These are phyloP conservation scores for Harpagifer antarcticus DNA, from an alignment of 2,797 vertebrate species.

Conservation along the genomic window DNA sequence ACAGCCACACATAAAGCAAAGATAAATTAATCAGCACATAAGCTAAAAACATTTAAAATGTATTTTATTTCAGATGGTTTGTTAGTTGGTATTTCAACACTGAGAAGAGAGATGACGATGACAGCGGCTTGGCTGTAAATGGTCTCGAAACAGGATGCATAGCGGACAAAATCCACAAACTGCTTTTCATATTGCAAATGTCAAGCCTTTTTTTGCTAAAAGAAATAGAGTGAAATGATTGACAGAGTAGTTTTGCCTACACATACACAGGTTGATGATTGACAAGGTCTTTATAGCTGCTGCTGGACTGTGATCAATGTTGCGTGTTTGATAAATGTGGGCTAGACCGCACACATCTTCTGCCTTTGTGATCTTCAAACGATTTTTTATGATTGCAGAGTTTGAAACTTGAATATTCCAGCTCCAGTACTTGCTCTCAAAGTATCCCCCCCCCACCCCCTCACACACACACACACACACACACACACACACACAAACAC, in stretches of 20 bases:
- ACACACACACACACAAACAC: not conserved
- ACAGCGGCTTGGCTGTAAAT: conserved; percentile 20
- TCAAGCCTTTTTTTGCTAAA: conserved; percentile 34
- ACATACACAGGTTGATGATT: conserved; percentile 37
- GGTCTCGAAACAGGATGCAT: conserved; percentile 16
- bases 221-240: conserved; percentile 41
- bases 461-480: not conserved
- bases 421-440: conserved; percentile 6
- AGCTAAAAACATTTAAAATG: not conserved
- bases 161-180: conserved; percentile 8
- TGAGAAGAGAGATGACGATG: conserved; percentile 16
- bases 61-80: conserved; percentile 25
- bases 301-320: conserved; percentile 40
- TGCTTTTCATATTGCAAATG: conserved; percentile 40
- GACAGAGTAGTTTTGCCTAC: conserved; percentile 34
- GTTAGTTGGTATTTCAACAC: conserved; percentile 29
- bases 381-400: conserved; percentile 6
- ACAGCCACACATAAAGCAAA: conserved; percentile 3
- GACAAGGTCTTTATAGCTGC: conserved; percentile 43
- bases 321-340: conserved; percentile 47
- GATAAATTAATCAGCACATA: not conserved
- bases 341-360: conserved; percentile 8
- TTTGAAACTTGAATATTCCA: conserved; percentile 20
- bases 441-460: not conserved
- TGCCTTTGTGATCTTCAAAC: conserved; percentile 27